These are phyloP conservation scores for Sturmia bella DNA, from an alignment of 2,888 invertebrate genomes.

Conservation along the genomic window DNA sequence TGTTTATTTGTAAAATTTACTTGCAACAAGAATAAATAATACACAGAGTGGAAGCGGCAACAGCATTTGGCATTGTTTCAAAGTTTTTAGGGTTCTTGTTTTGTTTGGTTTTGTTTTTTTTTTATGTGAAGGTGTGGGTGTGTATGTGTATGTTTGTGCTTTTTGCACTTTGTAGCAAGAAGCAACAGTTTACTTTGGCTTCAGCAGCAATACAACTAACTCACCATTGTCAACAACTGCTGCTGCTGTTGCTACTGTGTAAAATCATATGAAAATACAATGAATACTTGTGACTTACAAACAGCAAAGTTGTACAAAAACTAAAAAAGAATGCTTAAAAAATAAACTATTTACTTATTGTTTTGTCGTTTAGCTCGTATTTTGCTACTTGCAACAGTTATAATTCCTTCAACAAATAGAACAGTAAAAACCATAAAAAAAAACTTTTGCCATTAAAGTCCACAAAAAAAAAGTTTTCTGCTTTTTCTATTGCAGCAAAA, in stretches of 20 bases:
- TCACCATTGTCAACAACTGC: constrained; percentile 64
- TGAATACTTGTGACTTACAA: constrained; percentile 11
- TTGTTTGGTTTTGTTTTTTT: neutral
- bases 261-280: constrained; percentile 32
- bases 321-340: neutral
- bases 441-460: constrained; percentile 49
- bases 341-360: constrained; percentile 57
- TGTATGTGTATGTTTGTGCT: neutral
- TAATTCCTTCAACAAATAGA: constrained; percentile 59
- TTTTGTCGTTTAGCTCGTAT: constrained; percentile 59
- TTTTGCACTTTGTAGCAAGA: constrained; percentile 7
- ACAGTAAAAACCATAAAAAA: constrained; percentile 40
- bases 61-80: constrained; percentile 61
- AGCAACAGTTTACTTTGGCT: constrained; percentile 58
- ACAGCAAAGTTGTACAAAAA: neutral
- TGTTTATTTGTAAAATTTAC: constrained; percentile 58
- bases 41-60: constrained; percentile 37
- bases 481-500: constrained; percentile 32
- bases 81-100: constrained; percentile 47
- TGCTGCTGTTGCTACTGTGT: constrained; percentile 30
- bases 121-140: too few species aligned
- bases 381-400: constrained; percentile 66
- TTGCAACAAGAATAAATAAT: constrained; percentile 54
- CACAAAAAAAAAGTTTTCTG: constrained; percentile 14
- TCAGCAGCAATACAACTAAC: constrained; percentile 53